Evolutionary conservation across 2,797 vertebrate species (phyloP), one percentile per base, ranked within the genome.

Genomic region (Huso huso): DNA sequence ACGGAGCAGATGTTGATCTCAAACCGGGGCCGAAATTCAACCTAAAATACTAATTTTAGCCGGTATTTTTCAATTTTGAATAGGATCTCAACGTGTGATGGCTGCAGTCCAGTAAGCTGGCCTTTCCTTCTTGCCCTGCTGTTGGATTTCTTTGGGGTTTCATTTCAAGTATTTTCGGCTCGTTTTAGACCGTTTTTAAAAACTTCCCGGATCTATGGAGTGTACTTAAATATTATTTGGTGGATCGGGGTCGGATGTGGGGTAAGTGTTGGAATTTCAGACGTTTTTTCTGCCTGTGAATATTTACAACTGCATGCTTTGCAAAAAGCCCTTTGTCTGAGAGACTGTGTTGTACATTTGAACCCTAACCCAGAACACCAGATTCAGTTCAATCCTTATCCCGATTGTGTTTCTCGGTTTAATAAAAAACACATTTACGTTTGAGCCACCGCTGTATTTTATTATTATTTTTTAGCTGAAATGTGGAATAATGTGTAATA

Each of bases 101-200:
- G 89, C 89, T 85, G 81, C 76, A 83, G 85, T 89, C 86, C 87
- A 88, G 85, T 87, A 85, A 87, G 78, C 83, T 86, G 87, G 87
- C 87, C 87, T 89, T 81, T 81, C 82, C 82, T 72, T 83, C 77
- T 80, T 82, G 79, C 72, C 63, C 77, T 74, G 72, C 70, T 76
- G 81, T 83, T 84, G 89, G 88, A 84, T 88, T 86, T 86, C 80
- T 87, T 73, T 83, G 82, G 84, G 75, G 75, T 62, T 70, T 79
- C 83, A 79, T 75, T 80, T n/a, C 76, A 73, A 78, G 77, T 82
- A 78, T 77, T 82, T 12, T 77, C 70, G 74, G 72, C 37, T 71
- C 71, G 75, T 81, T 70, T 68, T 64, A 7, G 6, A 6, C 55
- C 55, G 2, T 6, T 62, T 62, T 62, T 73, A 65, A 71, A 74